phyloP scores from a whole-genome alignment of 2,113 vertebrate species.

The Ursus arctos region DNA sequence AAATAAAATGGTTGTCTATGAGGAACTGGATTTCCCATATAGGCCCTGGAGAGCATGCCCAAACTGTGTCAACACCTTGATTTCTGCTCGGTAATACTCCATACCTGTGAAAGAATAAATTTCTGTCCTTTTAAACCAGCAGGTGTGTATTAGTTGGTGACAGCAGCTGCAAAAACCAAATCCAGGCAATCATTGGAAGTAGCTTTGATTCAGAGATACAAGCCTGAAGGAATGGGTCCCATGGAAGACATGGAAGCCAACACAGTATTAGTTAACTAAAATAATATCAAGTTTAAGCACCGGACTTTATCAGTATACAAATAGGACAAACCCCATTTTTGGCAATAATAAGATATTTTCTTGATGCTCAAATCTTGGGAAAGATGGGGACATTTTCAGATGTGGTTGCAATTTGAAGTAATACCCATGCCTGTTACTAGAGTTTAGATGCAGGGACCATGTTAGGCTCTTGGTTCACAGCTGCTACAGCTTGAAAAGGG shows the following conservation, averaged over 20 bases:
- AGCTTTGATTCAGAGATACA: background rate
- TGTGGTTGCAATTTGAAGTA: background rate
- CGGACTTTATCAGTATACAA: background rate
- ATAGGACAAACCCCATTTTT: background rate
- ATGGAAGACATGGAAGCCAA: background rate
- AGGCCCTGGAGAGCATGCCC: background rate
- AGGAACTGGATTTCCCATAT: rapidly evolving
- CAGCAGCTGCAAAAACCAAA: background rate
- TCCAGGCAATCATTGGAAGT: background rate
- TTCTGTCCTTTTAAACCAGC: background rate
- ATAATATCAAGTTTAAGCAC: background rate
- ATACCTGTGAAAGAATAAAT: background rate
- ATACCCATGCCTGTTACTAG: background rate
- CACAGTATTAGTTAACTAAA: background rate
- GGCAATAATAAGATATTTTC: background rate
- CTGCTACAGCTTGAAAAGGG: background rate
- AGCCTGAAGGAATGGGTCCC: background rate
- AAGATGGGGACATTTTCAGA: background rate
- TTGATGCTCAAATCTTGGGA: background rate
- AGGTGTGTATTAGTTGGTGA: background rate
- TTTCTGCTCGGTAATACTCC: background rate
- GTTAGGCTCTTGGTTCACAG: background rate
- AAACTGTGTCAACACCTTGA: background rate
- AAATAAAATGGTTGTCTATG: background rate
- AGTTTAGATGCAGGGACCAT: background rate